These are phyloP conservation scores for Neodon shergylaensis DNA, from an alignment of 2,113 vertebrate species.

Conservation along the genomic window DNA sequence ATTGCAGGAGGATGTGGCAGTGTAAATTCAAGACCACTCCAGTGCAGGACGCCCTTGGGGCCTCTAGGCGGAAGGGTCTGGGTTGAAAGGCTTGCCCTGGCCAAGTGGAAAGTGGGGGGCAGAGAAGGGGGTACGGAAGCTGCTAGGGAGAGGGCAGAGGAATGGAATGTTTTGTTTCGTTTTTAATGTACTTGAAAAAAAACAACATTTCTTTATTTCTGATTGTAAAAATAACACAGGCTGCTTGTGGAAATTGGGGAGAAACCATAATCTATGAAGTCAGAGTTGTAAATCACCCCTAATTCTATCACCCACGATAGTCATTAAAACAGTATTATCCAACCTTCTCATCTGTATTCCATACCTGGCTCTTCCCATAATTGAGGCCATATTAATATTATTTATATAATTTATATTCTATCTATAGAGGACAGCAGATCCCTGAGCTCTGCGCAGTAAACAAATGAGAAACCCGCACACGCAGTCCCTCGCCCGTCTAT, in stretches of 20 bases:
- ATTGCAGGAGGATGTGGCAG: conserved; percentile 64
- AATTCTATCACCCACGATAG: conserved; percentile 65
- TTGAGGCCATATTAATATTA: conserved; percentile 58
- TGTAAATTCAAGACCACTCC: conserved; percentile 70
- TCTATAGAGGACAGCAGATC: conserved; percentile 10
- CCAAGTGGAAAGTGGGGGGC: not conserved
- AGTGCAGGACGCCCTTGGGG: conserved; percentile 24
- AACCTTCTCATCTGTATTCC: conserved; percentile 55
- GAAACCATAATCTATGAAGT: conserved; percentile 55
- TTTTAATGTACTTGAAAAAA: conserved; percentile 45
- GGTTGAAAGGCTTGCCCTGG: not conserved
- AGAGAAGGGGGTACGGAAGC: not conserved
- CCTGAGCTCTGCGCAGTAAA: conserved; percentile 35
- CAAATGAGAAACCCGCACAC: not conserved
- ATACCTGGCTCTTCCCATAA: conserved; percentile 54
- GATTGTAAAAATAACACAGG: conserved; percentile 62
- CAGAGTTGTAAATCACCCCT: conserved; percentile 70
- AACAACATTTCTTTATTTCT: conserved; percentile 50
- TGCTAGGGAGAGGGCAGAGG: not conserved
- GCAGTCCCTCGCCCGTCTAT: not conserved
- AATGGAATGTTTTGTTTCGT: not conserved
- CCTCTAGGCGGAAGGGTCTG: not conserved
- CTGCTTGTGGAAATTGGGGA: conserved; percentile 37
- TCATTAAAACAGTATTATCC: conserved; percentile 73
- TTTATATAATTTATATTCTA: conserved; percentile 62